Evolutionary conservation across 2,888 invertebrate species (phyloP).

Genomic region (Iselma pallidipennis): DNA sequence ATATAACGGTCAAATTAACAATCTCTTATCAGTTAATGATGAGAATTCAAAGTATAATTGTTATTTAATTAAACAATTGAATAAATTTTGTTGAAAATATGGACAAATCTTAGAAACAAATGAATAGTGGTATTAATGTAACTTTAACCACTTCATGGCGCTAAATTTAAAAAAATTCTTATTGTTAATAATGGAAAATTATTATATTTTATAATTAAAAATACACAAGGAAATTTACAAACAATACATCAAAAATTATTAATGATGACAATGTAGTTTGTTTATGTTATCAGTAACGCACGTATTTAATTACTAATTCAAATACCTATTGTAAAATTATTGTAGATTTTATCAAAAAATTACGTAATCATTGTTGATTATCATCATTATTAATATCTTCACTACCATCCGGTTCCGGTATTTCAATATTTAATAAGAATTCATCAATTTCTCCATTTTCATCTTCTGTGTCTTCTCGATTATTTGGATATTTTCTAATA

Average conservation of each 20-base stretch:
- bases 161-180: neutral
- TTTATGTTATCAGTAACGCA: neutral
- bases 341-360: neutral
- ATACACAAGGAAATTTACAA: neutral
- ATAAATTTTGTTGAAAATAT: neutral
- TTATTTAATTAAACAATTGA: neutral
- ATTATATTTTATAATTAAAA: no score
- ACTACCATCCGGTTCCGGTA: constrained; percentile 24
- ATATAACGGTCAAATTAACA: neutral
- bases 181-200: no score
- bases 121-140: neutral
- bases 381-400: neutral
- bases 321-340: neutral
- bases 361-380: neutral
- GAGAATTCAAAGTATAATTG: neutral
- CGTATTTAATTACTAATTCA: neutral
- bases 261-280: neutral
- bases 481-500: neutral
- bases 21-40: neutral
- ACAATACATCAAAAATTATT: neutral
- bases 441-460: neutral
- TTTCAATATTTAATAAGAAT: constrained; percentile 15
- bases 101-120: no score
- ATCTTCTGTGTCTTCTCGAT: no score
- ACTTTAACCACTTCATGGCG: neutral